Evolutionary conservation across 1,140 invertebrate genomes (phyloP).

Genomic region (Caenorhabditis brenneri): DNA sequence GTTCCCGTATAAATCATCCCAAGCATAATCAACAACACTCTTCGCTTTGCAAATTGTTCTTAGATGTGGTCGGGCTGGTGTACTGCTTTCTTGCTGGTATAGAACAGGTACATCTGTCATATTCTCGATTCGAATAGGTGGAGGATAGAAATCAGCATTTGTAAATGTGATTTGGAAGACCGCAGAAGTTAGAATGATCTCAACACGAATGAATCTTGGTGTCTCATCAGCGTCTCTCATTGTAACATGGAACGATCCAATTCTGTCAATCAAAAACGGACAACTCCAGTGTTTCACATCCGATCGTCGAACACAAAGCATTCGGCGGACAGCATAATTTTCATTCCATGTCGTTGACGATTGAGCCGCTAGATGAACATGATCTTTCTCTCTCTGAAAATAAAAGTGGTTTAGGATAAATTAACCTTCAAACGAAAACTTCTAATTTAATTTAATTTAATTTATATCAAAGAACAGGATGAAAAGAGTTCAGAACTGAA

Average conservation of each 20-base stretch:
- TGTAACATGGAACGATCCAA: slow-evolving; percentile 87
- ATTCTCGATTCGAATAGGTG: slow-evolving; percentile 93
- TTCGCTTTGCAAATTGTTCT: slow-evolving; percentile 75
- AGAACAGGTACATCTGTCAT: slow-evolving; percentile 82
- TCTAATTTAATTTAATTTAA: no score
- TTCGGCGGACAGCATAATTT: slow-evolving; percentile 77
- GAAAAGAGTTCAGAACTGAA: no score
- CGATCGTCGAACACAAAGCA: slow-evolving; percentile 83
- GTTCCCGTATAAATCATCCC: slow-evolving; percentile 81
- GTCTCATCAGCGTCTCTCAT: slow-evolving; percentile 80
- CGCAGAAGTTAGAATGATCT: slow-evolving; percentile 86
- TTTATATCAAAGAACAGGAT: no score
- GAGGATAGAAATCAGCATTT: slow-evolving; percentile 87
- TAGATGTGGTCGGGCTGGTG: slow-evolving; percentile 75
- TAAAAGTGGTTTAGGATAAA: no score
- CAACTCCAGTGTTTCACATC: slow-evolving; percentile 87
- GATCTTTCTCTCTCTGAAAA: slow-evolving; percentile 48
- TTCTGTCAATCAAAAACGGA: slow-evolving; percentile 85
- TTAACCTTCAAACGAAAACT: no score
- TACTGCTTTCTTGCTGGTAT: slow-evolving; percentile 80
- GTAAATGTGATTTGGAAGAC: slow-evolving; percentile 89
- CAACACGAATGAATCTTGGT: slow-evolving; percentile 85
- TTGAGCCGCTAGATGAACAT: slow-evolving; percentile 78
- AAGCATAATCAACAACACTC: slow-evolving; percentile 81
- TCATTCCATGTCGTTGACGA: slow-evolving; percentile 82